Conservation (phyloP, 2,797 vertebrate genomes). For the Brotula barbata region DNA sequence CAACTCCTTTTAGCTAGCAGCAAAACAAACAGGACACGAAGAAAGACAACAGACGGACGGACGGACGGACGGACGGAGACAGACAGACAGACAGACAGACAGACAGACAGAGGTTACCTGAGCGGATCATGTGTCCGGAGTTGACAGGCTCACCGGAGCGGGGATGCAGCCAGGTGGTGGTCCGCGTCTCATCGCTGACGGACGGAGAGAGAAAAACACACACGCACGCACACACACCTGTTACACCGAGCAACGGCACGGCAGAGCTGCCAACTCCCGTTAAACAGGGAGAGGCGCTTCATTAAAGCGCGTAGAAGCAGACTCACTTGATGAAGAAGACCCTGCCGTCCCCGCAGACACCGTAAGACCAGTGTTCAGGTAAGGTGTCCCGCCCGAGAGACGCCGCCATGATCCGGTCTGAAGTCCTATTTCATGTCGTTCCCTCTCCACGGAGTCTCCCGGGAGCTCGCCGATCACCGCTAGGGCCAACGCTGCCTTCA, state of each 20-base stretch:
- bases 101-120: conserved; percentile 80
- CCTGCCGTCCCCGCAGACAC: conserved; percentile 88
- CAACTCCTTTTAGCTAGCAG: neutral
- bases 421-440: conserved; percentile 69
- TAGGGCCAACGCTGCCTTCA: conserved; percentile 64
- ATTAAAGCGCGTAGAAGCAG: conserved; percentile 7
- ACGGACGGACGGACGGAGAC: neutral
- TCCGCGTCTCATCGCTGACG: conserved; percentile 82
- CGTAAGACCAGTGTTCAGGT: conserved; percentile 91
- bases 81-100: neutral
- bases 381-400: conserved; percentile 85
- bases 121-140: conserved; percentile 95
- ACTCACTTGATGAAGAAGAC: conserved; percentile 94
- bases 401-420: conserved; percentile 86
- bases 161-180: conserved; percentile 91
- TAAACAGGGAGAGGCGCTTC: conserved; percentile 32
- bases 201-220: conserved; percentile 60
- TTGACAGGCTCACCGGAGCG: conserved; percentile 89
- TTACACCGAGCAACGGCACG: conserved; percentile 55
- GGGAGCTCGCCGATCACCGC: conserved; percentile 62
- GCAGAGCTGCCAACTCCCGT: conserved; percentile 37
- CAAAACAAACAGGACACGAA: no score
- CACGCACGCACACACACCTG: no score
- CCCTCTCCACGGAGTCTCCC: conserved; percentile 56
- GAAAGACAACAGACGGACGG: no score